Conservation (phyloP, 2,888 invertebrate genomes). For the Meta bourneti region DNA sequence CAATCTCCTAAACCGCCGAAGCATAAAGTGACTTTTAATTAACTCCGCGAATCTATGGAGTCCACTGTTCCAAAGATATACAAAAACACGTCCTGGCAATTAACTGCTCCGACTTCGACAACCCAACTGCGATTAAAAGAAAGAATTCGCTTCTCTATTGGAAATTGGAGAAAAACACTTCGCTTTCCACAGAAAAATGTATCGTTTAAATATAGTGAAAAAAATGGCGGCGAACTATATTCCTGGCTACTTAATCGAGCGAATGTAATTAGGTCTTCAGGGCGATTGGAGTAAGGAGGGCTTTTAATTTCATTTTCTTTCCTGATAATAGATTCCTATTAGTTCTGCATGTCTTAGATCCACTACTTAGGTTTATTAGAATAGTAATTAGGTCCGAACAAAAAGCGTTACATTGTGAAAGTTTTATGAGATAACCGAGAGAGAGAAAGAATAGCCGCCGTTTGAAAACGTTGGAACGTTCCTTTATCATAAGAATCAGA, state of each 20-base stretch:
- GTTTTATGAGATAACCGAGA: neutral
- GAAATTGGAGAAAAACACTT: neutral
- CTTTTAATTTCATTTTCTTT: slow-evolving; percentile 27
- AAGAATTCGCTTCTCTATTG: neutral
- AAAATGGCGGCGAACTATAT: neutral
- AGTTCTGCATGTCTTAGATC: neutral
- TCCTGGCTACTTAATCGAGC: slow-evolving; percentile 12
- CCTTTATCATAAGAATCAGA: neutral
- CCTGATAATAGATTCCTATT: slow-evolving; percentile 22
- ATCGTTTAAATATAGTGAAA: slow-evolving; percentile 12
- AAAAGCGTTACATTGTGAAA: neutral
- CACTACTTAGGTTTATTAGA: slow-evolving; percentile 20
- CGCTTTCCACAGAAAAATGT: neutral
- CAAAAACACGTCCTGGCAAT: neutral
- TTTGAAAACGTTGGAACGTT: neutral
- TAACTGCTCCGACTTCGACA: neutral
- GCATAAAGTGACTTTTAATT: neutral
- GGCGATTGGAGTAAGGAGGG: neutral
- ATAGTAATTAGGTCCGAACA: neutral
- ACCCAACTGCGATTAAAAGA: neutral
- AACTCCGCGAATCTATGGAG: neutral
- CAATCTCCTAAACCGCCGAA: neutral
- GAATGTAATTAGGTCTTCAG: neutral
- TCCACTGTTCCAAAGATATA: neutral
- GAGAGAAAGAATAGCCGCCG: neutral